Evolutionary conservation across 2,888 invertebrate species (phyloP).

Genomic region (Trachelus tabidus): DNA sequence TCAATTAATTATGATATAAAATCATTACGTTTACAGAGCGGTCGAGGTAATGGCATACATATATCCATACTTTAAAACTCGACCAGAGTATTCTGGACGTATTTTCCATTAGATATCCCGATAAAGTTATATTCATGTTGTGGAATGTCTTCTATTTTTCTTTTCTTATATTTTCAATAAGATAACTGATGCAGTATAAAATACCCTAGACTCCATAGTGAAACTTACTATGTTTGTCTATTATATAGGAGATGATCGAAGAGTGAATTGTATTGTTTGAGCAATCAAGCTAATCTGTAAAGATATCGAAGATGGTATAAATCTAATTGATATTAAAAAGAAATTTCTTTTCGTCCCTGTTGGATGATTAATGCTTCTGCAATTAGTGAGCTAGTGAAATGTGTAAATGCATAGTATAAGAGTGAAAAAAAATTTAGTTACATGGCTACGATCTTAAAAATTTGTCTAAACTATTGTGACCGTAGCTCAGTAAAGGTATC

Average conservation of each 20-base stretch:
- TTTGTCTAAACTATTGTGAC: neutral
- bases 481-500: neutral
- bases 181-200: neutral
- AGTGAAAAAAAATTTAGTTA: neutral
- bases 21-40: neutral
- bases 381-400: neutral
- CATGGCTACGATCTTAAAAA: neutral
- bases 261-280: neutral
- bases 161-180: neutral
- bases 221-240: neutral
- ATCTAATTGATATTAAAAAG: neutral
- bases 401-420: neutral
- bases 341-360: neutral
- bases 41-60: neutral
- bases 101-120: neutral
- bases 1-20: neutral
- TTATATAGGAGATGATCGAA: neutral
- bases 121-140: neutral
- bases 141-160: neutral
- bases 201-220: neutral
- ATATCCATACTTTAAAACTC: neutral
- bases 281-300: neutral
- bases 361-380: neutral
- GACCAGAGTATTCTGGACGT: neutral
- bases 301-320: neutral